These are phyloP conservation scores for Belgica antarctica DNA, from an alignment of 2,888 invertebrate species.

Conservation along the genomic window DNA sequence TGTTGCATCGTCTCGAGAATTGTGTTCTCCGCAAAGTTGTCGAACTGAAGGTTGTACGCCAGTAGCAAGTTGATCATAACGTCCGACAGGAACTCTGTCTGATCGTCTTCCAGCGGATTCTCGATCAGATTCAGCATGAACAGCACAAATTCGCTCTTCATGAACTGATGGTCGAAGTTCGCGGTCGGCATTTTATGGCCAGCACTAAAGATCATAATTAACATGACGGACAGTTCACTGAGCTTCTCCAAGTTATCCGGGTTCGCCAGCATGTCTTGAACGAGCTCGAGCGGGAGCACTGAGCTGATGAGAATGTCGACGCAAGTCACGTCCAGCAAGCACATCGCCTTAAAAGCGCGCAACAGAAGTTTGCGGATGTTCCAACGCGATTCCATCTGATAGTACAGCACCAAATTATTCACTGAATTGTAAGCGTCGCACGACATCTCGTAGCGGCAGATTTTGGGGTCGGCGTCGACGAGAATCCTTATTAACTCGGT, in stretches of 20 bases:
- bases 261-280: conserved; percentile 72
- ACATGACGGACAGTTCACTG: conserved; percentile 75
- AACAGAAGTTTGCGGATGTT: conserved; percentile 76
- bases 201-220: conserved; percentile 87
- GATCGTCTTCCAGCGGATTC: conserved; percentile 72
- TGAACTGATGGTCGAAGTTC: conserved; percentile 79
- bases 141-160: conserved; percentile 77
- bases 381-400: conserved; percentile 94
- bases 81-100: conserved; percentile 82
- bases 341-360: conserved; percentile 84
- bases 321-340: conserved; percentile 77
- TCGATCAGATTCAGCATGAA: conserved; percentile 82
- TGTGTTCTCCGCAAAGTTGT: conserved; percentile 64
- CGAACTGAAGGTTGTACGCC: conserved; percentile 87
- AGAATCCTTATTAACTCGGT: conserved; percentile 78
- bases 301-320: conserved; percentile 82
- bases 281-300: conserved; percentile 82
- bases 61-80: conserved; percentile 78
- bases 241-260: conserved; percentile 74
- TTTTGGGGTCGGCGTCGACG: conserved; percentile 88
- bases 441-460: conserved; percentile 79
- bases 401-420: conserved; percentile 83
- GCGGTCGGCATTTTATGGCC: conserved; percentile 86
- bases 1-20: conserved; percentile 69
- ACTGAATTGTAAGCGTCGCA: conserved; percentile 81